A percentile compares a stretch with the other conserved stretches of the same genome.
Evolutionary conservation across 2,888 invertebrate species (phyloP).

Genomic region (Cybosia mesomella): DNA sequence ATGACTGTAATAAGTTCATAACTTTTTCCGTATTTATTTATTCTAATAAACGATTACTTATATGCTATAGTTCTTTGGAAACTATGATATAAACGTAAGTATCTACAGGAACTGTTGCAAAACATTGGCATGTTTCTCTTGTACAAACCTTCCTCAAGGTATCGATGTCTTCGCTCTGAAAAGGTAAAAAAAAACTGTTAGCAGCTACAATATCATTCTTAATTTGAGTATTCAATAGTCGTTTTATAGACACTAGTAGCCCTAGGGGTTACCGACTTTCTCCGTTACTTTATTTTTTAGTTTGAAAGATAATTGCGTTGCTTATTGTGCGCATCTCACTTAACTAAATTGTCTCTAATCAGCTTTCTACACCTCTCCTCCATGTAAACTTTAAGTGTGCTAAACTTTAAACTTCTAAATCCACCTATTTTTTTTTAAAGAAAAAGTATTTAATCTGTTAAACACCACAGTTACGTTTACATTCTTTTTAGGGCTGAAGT

Average conservation of each 20-base stretch:
- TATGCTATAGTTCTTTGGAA: slow-evolving; percentile 12
- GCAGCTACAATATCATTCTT: background rate
- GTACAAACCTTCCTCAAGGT: slow-evolving; percentile 81
- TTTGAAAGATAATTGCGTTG: too few relatives aligned
- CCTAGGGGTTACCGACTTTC: too few relatives aligned
- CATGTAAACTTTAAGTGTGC: too few relatives aligned
- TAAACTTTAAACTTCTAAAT: too few relatives aligned
- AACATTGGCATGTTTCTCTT: slow-evolving; percentile 78
- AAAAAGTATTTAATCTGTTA: too few relatives aligned
- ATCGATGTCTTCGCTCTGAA: slow-evolving; percentile 81
- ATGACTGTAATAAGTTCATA: background rate
- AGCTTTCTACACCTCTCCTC: too few relatives aligned
- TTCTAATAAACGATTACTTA: background rate
- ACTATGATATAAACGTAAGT: slow-evolving; percentile 27
- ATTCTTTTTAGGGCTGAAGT: too few relatives aligned
- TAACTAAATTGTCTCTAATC: too few relatives aligned
- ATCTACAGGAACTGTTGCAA: slow-evolving; percentile 77
- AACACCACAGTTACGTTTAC: too few relatives aligned
- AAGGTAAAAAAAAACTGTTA: slow-evolving; percentile 40
- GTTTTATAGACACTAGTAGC: background rate
- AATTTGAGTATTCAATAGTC: background rate
- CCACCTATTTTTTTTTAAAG: too few relatives aligned
- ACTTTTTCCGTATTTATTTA: background rate
- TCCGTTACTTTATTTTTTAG: too few relatives aligned
- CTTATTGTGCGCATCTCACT: too few relatives aligned